Base-by-base conservation (phyloP, 2,113 vertebrate genomes). In the Porphyrio hochstetteri region DNA sequence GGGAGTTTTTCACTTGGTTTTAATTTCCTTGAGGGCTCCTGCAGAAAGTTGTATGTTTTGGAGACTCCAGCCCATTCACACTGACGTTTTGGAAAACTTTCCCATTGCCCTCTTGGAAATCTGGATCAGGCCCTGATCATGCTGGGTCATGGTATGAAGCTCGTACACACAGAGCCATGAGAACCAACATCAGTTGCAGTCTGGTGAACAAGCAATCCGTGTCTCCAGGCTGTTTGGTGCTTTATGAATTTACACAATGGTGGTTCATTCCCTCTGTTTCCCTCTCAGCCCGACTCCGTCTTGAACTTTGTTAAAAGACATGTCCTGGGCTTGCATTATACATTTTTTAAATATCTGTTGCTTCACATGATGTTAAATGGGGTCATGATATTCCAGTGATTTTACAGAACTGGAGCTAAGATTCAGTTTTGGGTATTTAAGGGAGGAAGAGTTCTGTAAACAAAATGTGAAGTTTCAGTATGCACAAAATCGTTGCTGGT, bases 381-480 rank as follows among this genome's bases (percentile, higher is more conserved):
- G 12, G 63, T 88, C n/a, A 19, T 24, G 14, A 9, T 25, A 13
- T 38, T 15, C 28, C 35, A 44, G 13, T 56, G n/a, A 8, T 63
- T 77, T 86, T 78, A 46, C 14, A 56, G 53, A 88, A 44, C 13
- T n/a, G 5, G 36, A 69, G 33, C 53, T 94, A 44, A 76, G 44
- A 21, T 82, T 64, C 7, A 27, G 5, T 70, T 91, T 79, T 40
- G 10, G 28, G 56, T 90, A 16, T 50, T 91, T 75, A 83, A 65
- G 44, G 35, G 15, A 86, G 28, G 31, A 78, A 63, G 48, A 90
- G 70, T 75, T 83, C 9, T 63, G 15, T 69, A 79, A 36, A 59
- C 65, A 82, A 68, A 57, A 77, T 67, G 10, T 88, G 44, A 93
- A 67, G 36, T 94, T 86, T 92, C 33, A 65, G 36, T 81, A 35